Conservation (phyloP, 2,113 vertebrate genomes). For the Ceuthmochares aereus region DNA sequence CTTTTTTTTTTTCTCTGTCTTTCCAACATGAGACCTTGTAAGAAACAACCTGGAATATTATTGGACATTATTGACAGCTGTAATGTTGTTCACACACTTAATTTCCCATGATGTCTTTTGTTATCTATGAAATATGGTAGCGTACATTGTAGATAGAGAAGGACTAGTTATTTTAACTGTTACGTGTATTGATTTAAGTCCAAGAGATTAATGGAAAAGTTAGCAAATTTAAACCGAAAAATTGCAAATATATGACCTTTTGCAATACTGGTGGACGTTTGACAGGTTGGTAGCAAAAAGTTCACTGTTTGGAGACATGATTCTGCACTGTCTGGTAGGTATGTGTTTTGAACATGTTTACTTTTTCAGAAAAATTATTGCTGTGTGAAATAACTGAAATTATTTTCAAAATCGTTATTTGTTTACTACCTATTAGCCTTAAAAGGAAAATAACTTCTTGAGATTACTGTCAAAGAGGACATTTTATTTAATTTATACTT, state of each 20-base stretch:
- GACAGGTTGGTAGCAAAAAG: neutral
- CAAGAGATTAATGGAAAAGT: neutral
- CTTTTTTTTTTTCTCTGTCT: too few relatives aligned
- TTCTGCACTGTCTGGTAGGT: neutral
- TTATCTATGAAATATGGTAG: neutral
- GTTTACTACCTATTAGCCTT: neutral
- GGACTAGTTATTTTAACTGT: neutral
- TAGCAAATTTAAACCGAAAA: neutral
- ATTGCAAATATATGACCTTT: neutral
- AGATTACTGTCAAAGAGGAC: neutral
- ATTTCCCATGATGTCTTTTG: neutral
- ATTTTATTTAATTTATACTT: neutral
- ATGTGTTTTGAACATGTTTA: neutral
- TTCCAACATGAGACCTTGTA: neutral
- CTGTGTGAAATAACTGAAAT: neutral
- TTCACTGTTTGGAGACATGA: neutral
- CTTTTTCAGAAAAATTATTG: neutral
- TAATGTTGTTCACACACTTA: neutral
- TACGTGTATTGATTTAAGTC: fast-evolving
- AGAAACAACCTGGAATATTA: neutral
- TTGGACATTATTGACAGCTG: neutral
- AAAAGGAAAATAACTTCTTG: neutral
- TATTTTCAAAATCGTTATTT: fast-evolving
- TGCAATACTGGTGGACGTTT: neutral
- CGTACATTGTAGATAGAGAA: neutral